These are phyloP conservation scores for Xenus cinereus DNA, from an alignment of 2,113 vertebrate species.

Conservation along the genomic window DNA sequence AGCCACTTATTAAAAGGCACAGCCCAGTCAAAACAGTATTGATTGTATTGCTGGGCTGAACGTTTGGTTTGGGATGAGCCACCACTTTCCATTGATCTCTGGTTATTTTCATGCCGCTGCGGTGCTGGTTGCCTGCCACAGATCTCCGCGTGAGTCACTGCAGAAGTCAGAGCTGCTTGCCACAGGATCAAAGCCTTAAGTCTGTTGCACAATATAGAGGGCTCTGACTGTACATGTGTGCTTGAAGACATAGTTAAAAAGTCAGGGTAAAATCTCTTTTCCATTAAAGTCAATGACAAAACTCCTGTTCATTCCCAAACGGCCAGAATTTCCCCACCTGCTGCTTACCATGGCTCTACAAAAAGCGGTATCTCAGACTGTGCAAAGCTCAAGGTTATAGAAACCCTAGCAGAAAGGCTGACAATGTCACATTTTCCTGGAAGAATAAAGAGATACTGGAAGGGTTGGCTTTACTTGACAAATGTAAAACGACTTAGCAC, in stretches of 20 bases:
- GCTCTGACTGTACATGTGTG: not conserved
- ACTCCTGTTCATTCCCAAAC: not conserved
- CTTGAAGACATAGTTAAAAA: conserved; percentile 6
- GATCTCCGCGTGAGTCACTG: not conserved
- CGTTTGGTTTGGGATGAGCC: not conserved
- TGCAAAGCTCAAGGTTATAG: conserved; percentile 23
- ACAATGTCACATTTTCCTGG: conserved; percentile 3
- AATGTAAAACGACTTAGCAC: not conserved
- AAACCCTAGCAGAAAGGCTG: not conserved
- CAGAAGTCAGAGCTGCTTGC: conserved; percentile 49
- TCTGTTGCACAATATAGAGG: not conserved
- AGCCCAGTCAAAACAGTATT: conserved; percentile 57
- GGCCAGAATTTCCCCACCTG: not conserved
- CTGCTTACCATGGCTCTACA: not conserved
- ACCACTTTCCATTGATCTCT: not conserved
- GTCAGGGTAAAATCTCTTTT: not conserved
- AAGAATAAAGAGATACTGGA: not conserved
- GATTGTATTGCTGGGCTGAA: not conserved
- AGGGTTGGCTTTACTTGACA: not conserved
- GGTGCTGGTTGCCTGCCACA: conserved; percentile 12
- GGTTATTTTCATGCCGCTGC: not conserved
- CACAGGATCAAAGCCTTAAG: conserved; percentile 31
- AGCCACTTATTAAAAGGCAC: conserved; percentile 31
- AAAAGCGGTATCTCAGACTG: conserved; percentile 8
- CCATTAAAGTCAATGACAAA: not conserved